phyloP scores from a whole-genome alignment of 2,113 vertebrate genomes.

The Anolis carolinensis region DNA sequence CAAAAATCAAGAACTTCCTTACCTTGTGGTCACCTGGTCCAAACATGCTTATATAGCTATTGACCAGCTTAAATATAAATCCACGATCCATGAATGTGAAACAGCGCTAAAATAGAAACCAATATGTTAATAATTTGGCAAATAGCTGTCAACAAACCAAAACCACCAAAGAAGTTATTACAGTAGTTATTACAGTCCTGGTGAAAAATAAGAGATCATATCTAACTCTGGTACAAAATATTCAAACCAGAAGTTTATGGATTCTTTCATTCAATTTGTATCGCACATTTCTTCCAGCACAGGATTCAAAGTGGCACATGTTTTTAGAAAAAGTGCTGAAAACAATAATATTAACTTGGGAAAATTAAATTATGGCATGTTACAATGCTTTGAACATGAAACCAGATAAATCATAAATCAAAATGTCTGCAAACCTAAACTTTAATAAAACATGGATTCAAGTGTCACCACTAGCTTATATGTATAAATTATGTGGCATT shows the following conservation, averaged over 20 bases:
- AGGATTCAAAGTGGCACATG: background rate
- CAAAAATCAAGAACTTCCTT: slow-evolving; percentile 30
- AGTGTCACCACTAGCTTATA: background rate
- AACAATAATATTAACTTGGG: too few species aligned
- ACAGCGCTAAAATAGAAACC: slow-evolving; percentile 80
- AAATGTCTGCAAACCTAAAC: background rate
- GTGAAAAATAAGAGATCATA: background rate
- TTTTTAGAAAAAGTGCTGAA: too few species aligned
- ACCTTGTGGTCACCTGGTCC: slow-evolving; percentile 91
- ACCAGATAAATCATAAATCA: too few species aligned
- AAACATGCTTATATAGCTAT: slow-evolving; percentile 93
- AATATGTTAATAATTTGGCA: background rate
- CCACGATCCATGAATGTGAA: slow-evolving; percentile 97
- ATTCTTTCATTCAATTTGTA: background rate
- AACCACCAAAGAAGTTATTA: background rate
- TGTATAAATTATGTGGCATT: background rate
- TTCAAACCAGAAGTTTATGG: background rate
- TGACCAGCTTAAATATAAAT: slow-evolving; percentile 92
- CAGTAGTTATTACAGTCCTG: background rate
- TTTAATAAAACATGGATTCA: background rate
- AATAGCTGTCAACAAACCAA: background rate
- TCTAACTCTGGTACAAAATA: background rate
- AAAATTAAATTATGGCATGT: too few species aligned
- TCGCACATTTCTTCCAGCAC: background rate
- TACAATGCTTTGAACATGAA: background rate